Conservation (phyloP, 2,888 invertebrate species). For the Saturnia pavonia region DNA sequence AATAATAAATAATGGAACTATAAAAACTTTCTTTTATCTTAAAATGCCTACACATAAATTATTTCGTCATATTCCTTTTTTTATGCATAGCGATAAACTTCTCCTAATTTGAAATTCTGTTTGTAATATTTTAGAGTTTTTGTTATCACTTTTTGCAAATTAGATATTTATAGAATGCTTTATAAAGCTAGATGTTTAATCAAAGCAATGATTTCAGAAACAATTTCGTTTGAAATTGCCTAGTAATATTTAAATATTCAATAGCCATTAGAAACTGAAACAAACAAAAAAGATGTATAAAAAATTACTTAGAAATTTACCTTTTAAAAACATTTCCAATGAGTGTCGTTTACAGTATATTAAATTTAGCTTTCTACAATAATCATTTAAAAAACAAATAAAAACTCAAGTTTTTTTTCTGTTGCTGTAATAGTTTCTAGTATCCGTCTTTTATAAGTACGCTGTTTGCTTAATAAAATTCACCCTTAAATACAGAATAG, state of each 20-base stretch:
- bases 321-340: not conserved
- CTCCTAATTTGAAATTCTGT: no score
- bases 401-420: not conserved
- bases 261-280: not conserved
- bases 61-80: no score
- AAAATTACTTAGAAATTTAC: not conserved
- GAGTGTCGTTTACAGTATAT: not conserved
- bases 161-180: not conserved
- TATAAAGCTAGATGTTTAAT: not conserved
- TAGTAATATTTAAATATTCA: not conserved
- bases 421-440: not conserved
- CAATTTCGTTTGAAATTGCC: not conserved
- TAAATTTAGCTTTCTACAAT: not conserved
- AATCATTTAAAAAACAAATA: not conserved
- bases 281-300: not conserved
- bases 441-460: not conserved
- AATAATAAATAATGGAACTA: no score
- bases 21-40: no score
- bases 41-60: no score
- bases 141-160: not conserved
- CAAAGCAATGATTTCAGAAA: not conserved
- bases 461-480: not conserved
- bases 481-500: constrained; percentile 34
- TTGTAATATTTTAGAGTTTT: no score
- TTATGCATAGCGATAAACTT: no score